Evolutionary conservation across 2,797 vertebrate genomes (phyloP), one percentile per base, ranked within the genome.

Genomic region (Serranus cabrilla): DNA sequence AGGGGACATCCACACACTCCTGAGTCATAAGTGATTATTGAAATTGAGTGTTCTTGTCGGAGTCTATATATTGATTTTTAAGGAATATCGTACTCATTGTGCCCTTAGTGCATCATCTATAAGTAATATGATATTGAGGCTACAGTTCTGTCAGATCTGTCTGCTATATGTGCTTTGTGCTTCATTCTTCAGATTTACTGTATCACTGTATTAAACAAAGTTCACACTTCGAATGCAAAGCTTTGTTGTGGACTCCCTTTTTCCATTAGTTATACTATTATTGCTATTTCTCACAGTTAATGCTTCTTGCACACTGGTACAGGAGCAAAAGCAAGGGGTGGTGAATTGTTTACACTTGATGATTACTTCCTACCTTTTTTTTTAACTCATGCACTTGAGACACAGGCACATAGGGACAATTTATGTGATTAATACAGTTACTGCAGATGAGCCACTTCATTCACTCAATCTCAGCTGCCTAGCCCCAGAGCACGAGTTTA

Each of bases 181-280:
- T 68, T 4, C 37, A 31, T 52, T 70, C 13, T 65, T 39, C 37
- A 31, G 0, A 65, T 66, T 50, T 43, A 65, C 55, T 83, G 52
- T 64, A 71, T 66, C 37, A 74, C 40, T 13, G 21, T 43, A 84
- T 68, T 66, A 89, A 88, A 71, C 59, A 86, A 87, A 85, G 66
- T 49, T 76, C n/a, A 71, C 31, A 54, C 20, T 45, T 58, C 76
- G 3, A 83, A 84, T 74, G 0, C 3, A 71, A 14, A 39, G 81
- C 3, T 68, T 59, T 74, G 25, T 63, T 59, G 11, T 40, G 57
- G 21, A 54, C 17, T 58, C 5, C 1, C 13, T 40, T 71, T 65
- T 62, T 67, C 13, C 4, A 4, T 59, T 20, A 12, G 12, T 12
- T 9, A 25, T 27, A 14, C 2, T 18, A 18, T 50, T 51, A 17